phyloP scores from a whole-genome alignment of 2,888 invertebrate genomes.

The Drosophila paracracens region DNA sequence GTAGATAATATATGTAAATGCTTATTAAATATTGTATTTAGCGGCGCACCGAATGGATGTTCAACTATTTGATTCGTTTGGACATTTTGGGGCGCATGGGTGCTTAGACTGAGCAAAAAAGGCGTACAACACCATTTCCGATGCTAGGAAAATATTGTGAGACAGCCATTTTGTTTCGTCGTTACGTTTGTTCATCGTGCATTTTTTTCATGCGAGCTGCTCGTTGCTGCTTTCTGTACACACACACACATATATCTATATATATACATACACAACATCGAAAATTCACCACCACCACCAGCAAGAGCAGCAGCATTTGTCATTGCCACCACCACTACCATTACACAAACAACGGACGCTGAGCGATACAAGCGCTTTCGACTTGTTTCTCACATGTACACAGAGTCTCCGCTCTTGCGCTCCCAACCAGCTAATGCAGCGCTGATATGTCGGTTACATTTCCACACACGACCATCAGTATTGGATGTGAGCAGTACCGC shows the following conservation, averaged over 20 bases:
- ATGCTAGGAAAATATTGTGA: constrained; percentile 54
- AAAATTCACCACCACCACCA: constrained; percentile 59
- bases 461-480: constrained; percentile 39
- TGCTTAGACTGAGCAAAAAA: constrained; percentile 24
- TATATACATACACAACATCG: constrained; percentile 15
- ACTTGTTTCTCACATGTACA: constrained; percentile 43
- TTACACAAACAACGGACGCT: constrained; percentile 24
- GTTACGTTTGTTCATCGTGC: constrained; percentile 57
- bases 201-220: constrained; percentile 55
- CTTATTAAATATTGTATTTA: constrained; percentile 38
- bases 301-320: constrained; percentile 47
- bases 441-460: constrained; percentile 49
- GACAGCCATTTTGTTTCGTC: constrained; percentile 83
- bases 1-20: constrained; percentile 56
- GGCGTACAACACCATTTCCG: constrained; percentile 19
- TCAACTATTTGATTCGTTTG: constrained; percentile 17
- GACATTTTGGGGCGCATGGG: constrained; percentile 14
- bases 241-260: constrained; percentile 10
- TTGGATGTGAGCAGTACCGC: constrained; percentile 47
- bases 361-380: constrained; percentile 46
- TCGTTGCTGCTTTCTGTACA: constrained; percentile 50
- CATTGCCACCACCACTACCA: constrained; percentile 43
- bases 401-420: constrained; percentile 46
- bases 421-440: constrained; percentile 39
- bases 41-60: constrained; percentile 42